A percentile compares a stretch with the other conserved stretches of the same genome.
Evolutionary conservation across 2,888 invertebrate species (phyloP).

Genomic region (Apamea monoglypha): DNA sequence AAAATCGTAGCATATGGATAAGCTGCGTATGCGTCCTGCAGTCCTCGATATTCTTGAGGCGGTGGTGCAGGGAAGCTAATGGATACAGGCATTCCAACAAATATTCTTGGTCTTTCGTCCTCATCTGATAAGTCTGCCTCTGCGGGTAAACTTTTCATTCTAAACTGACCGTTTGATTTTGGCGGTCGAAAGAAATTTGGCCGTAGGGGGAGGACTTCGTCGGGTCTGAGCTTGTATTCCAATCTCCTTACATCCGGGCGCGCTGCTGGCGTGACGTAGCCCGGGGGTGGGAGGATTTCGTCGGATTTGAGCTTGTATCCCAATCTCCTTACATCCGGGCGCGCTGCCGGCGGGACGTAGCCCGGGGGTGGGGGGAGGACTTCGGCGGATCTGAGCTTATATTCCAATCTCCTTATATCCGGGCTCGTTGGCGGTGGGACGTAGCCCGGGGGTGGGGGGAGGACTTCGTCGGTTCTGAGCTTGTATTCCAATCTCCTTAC

Average conservation of each 20-base stretch:
- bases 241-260: slow-evolving; percentile 22
- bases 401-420: slow-evolving; percentile 29
- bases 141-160: slow-evolving; percentile 3
- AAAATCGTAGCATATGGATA: slow-evolving; percentile 71
- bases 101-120: slow-evolving; percentile 11
- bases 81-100: slow-evolving; percentile 8
- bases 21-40: neutral
- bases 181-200: slow-evolving; percentile 1
- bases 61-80: slow-evolving; percentile 5
- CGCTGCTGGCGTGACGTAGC: slow-evolving; percentile 64
- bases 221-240: slow-evolving; percentile 16
- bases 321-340: slow-evolving; percentile 20
- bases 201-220: slow-evolving; percentile 4
- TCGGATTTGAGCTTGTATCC: slow-evolving; percentile 20
- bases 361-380: slow-evolving; percentile 54
- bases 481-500: slow-evolving; percentile 29
- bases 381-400: slow-evolving; percentile 10
- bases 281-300: slow-evolving; percentile 79
- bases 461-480: neutral
- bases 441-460: slow-evolving; percentile 65
- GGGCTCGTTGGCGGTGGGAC: slow-evolving; percentile 37
- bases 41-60: neutral
- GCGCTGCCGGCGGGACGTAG: slow-evolving; percentile 61
- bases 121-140: neutral
- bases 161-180: slow-evolving; percentile 3